Percentiles rank a stretch among this genome's conserved stretches.
phyloP scores from a whole-genome alignment of 1,140 invertebrate genomes.

The Vanessa atalanta region DNA sequence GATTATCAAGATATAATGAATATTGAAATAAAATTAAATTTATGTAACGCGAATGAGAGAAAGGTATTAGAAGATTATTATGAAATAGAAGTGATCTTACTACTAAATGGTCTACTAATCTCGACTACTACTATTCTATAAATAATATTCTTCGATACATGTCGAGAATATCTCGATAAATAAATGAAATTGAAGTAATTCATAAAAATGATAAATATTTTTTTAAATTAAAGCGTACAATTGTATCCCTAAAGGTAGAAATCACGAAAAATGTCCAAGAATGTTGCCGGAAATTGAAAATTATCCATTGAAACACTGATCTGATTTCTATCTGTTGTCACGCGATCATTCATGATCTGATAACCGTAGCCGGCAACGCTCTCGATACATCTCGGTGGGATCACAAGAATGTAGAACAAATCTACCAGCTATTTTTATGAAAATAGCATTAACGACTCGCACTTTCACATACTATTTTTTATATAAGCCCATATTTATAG shows the following conservation, averaged over 20 bases:
- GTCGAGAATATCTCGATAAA: too few species aligned
- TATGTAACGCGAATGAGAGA: too few species aligned
- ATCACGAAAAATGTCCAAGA: slow-evolving; percentile 22
- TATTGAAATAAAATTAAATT: too few species aligned
- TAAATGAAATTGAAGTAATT: too few species aligned
- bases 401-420: slow-evolving; percentile 26
- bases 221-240: too few species aligned
- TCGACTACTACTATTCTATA: too few species aligned
- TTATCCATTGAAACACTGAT: slow-evolving; percentile 40
- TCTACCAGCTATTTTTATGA: slow-evolving; percentile 22
- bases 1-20: too few species aligned
- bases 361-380: slow-evolving; percentile 40
- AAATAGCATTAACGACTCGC: slow-evolving; percentile 2
- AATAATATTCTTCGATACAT: too few species aligned
- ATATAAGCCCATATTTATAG: not conserved
- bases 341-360: slow-evolving; percentile 67
- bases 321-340: slow-evolving; percentile 57
- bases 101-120: too few species aligned
- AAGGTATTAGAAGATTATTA: too few species aligned
- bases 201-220: too few species aligned
- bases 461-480: slow-evolving; percentile 12
- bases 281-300: slow-evolving; percentile 35
- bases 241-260: not conserved
- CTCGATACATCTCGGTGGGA: slow-evolving; percentile 34
- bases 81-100: too few species aligned